Evolutionary conservation across 23 tunicate species (phyloP).

Genomic region (Styela clava): DNA sequence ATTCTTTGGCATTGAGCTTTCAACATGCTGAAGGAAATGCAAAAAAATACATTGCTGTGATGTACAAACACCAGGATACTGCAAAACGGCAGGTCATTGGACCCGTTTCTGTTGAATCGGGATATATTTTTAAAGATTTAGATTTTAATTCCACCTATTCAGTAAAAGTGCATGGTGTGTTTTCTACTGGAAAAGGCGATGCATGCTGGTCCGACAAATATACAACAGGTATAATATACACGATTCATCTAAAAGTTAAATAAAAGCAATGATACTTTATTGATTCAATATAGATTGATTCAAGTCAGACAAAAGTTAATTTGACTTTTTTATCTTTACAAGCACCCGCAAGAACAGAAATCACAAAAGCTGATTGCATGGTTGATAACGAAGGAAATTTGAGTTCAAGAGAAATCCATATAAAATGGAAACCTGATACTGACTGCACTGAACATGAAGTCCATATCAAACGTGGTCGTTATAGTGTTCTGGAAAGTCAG

Average conservation of each 20-base stretch:
- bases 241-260: no score
- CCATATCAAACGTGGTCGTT: not conserved
- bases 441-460: not conserved
- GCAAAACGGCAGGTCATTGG: not conserved
- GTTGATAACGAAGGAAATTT: not conserved
- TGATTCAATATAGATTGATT: no score
- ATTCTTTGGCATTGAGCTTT: not conserved
- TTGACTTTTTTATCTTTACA: no score
- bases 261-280: no score
- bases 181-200: not conserved
- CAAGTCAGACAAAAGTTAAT: no score
- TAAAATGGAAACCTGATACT: not conserved
- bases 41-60: not conserved
- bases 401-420: not conserved
- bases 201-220: not conserved
- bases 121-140: not conserved
- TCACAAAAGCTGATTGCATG: not conserved
- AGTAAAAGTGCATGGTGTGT: not conserved
- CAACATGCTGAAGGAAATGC: not conserved
- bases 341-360: not conserved
- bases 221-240: not conserved
- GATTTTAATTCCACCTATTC: not conserved
- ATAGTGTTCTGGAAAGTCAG: not conserved
- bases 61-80: not conserved
- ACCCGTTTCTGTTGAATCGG: not conserved